Base-by-base conservation (phyloP, 2,888 invertebrate species). In the Neoascia interrupta region DNA sequence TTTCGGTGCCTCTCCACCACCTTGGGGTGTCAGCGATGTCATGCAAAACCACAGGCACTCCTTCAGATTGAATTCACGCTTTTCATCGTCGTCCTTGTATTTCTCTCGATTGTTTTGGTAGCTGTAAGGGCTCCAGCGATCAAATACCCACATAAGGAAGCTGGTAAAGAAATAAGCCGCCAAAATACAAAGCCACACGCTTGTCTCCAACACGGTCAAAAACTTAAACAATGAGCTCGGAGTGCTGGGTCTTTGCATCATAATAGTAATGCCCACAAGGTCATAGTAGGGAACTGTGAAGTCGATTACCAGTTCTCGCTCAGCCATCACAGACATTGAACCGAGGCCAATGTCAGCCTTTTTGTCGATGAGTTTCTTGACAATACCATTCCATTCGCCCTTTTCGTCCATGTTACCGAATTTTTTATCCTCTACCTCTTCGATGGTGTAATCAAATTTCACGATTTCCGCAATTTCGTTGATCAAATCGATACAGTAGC, bases 1-100 rank as follows among this genome's bases (percentile, higher is more conserved):
- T 88, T 97, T 97, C 0, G 98, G 98, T 0, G 97, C 97, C 88
- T 98, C 97, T 0, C 97, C 97, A 0, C 97, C 97, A 0, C 97
- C 97, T 88, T 95, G 92, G 0, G 99, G 99, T 0, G 98, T 99
- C 13, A 99, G 89, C 28, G 98, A 98, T 36, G 98, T 98, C 97
- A 99, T 97, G 85, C 98, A 98, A 88, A 99, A 99, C 98, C 98
- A 99, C 0, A 99, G 91, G 85, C 98, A 98, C 88, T 99, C 99
- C 87, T 97, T 98, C 28, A 99, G 89, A 41, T 95, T 96, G 85
- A 99, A 99, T 86, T 97, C 96, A 2, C 98, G 90, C 85, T 97
- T 97, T 85, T 97, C 97, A 82, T 96, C 96, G 83, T 97, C 97
- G 66, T 97, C 94, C 85, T 94, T 95, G 86, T 97, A 97, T 85